Evolutionary conservation across 2,888 invertebrate genomes (phyloP), one percentile per base, ranked within the genome.

Genomic region (Chironomus tentans): DNA sequence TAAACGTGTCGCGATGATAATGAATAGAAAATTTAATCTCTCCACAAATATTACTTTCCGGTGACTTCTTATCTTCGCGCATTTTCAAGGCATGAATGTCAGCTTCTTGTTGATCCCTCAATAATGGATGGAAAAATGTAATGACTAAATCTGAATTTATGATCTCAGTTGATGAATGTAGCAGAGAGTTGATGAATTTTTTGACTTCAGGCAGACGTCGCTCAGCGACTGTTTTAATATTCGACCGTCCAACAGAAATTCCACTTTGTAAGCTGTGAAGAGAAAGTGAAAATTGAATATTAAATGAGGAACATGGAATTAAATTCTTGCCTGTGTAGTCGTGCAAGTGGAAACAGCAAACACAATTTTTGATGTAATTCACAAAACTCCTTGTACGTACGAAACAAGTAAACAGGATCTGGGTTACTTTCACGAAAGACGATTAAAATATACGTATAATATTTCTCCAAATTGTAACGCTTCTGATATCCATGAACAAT

Each of bases 61-160:
- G 82, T 82, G 77, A 84, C 81, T 15, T 81, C 80, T 21, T 81
- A 80, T 77, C 82, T 81, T 48, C 93, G 89, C 88, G 90, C 50
- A 90, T 88, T 87, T 92, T 93, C 78, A 88, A 88, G 79, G 91
- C 87, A 83, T 91, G 90, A 77, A 94, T 90, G 79, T 92, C 92
- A 12, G 92, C 91, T 81, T 94, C 94, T 82, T 96, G 94, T 84
- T 97, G 97, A 85, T 98, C 98, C 78, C 98, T 86, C 78, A 97
- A 85, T 78, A 98, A 85, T 2, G 98, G 97, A 85, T 99, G 99
- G 86, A 98, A 98, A 87, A 99, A 99, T 0, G 98, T 99, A 83
- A 98, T 98, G 0, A 99, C 97, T 76, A 99, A 87, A 84, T 97
- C 96, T 6, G 92, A 94, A 85, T 98, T 97, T 0, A 95, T 92